phyloP scores from a whole-genome alignment of 1,140 invertebrate genomes.

The Heliconius hermathena region DNA sequence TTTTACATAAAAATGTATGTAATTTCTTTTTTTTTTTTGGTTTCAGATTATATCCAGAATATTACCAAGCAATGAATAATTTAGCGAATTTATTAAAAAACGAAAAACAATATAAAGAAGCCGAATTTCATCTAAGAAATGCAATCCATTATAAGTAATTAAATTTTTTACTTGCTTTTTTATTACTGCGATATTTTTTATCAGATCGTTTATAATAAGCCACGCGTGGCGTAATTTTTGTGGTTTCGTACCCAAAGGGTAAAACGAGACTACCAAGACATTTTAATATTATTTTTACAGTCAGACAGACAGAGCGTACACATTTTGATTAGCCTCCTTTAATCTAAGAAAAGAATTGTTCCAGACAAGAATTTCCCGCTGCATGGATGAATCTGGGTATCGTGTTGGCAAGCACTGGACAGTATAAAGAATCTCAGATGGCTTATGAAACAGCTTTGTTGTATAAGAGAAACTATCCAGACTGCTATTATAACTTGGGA shows the following conservation, averaged over 20 bases:
- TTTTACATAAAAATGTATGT: background rate
- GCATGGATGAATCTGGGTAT: constrained; percentile 99
- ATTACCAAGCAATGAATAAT: constrained; percentile 99
- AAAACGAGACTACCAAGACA: too few relatives aligned
- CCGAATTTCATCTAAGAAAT: constrained; percentile 88
- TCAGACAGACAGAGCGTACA: too few relatives aligned
- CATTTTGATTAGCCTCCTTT: background rate
- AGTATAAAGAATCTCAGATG: constrained; percentile 87
- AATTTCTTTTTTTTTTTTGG: background rate
- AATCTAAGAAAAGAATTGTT: constrained; percentile 6
- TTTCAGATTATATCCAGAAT: constrained; percentile 91
- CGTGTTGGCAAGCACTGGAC: constrained; percentile 89
- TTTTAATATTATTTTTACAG: too few relatives aligned
- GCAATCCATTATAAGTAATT: constrained; percentile 89
- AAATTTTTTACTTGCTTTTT: background rate
- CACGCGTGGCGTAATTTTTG: too few relatives aligned
- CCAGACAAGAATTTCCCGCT: constrained; percentile 92
- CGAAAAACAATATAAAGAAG: constrained; percentile 86
- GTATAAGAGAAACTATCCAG: constrained; percentile 91
- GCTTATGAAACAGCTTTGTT: constrained; percentile 91
- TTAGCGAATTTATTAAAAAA: constrained; percentile 96
- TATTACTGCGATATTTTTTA: background rate
- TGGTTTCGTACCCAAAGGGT: too few relatives aligned
- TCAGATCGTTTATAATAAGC: too few relatives aligned
- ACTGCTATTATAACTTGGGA: constrained; percentile 97